phyloP scores from a whole-genome alignment of 2,797 vertebrate species.

The Sebastes minor region DNA sequence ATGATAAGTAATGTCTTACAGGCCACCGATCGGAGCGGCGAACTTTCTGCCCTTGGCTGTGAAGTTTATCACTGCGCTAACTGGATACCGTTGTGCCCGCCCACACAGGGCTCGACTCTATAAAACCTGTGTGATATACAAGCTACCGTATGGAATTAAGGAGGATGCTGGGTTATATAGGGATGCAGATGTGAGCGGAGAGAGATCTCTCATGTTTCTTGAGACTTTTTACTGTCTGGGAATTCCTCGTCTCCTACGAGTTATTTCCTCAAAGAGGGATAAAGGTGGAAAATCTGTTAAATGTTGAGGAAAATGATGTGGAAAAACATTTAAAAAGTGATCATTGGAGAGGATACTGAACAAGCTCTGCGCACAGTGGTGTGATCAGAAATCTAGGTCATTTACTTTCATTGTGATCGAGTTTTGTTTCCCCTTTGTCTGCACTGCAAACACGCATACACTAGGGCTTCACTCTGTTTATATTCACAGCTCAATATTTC shows the following conservation, averaged over 20 bases:
- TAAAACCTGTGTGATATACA: conserved; percentile 57
- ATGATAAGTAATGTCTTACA: conserved; percentile 81
- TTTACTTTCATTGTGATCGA: conserved; percentile 25
- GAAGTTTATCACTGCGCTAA: conserved; percentile 61
- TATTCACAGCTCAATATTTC: neutral
- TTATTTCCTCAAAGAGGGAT: conserved; percentile 46
- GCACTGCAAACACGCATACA: neutral
- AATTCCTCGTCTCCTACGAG: conserved; percentile 49
- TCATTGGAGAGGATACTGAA: conserved; percentile 12
- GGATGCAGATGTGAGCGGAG: conserved; percentile 55
- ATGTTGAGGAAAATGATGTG: conserved; percentile 55
- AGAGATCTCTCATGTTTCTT: conserved; percentile 53
- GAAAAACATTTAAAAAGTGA: conserved; percentile 51
- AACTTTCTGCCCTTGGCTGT: conserved; percentile 58
- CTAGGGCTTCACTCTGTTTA: neutral
- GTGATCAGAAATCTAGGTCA: conserved; percentile 38
- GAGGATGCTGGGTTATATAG: conserved; percentile 39
- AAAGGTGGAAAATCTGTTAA: conserved; percentile 62
- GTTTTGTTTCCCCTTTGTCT: conserved; percentile 15
- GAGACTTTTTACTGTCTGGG: conserved; percentile 50
- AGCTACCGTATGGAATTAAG: conserved; percentile 56
- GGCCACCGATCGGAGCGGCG: conserved; percentile 39
- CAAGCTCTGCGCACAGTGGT: neutral
- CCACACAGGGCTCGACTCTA: conserved; percentile 19
- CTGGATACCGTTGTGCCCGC: conserved; percentile 22